phyloP scores from a whole-genome alignment of 2,797 vertebrate species.

The Pseudotriccus pelzelni region DNA sequence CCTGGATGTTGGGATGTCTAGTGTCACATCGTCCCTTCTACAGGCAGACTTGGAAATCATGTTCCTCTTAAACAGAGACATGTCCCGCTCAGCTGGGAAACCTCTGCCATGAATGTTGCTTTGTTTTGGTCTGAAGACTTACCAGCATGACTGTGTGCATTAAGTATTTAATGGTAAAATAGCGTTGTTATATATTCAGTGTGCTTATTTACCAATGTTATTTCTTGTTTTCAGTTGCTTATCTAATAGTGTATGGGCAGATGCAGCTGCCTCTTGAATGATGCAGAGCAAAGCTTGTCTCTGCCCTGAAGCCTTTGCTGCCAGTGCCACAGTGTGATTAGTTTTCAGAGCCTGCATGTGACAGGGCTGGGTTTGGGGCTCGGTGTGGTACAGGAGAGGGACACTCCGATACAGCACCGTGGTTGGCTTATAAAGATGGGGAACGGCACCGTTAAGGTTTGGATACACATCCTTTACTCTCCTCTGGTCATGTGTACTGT shows the following conservation, averaged over 20 bases:
- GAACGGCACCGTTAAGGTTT: neutral
- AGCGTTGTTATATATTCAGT: neutral
- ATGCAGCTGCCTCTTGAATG: neutral
- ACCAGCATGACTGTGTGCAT: neutral
- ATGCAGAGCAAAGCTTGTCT: neutral
- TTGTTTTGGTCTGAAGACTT: neutral
- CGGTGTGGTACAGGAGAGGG: neutral
- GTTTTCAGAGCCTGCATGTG: accelerated
- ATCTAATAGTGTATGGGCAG: neutral
- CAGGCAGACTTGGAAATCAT: neutral
- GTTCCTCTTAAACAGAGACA: neutral
- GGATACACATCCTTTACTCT: neutral
- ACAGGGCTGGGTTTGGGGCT: neutral
- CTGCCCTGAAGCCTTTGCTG: neutral
- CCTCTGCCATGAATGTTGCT: neutral
- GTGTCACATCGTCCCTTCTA: neutral
- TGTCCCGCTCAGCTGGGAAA: neutral
- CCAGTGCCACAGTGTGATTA: neutral
- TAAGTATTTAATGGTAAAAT: neutral
- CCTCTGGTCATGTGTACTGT: neutral
- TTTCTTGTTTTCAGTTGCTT: neutral
- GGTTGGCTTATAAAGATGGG: neutral
- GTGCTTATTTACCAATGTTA: neutral
- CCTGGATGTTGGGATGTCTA: neutral
- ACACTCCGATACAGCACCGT: accelerated